Base-by-base conservation (phyloP, 2,797 vertebrate genomes). In the Poeciliopsis paucimaculata region DNA sequence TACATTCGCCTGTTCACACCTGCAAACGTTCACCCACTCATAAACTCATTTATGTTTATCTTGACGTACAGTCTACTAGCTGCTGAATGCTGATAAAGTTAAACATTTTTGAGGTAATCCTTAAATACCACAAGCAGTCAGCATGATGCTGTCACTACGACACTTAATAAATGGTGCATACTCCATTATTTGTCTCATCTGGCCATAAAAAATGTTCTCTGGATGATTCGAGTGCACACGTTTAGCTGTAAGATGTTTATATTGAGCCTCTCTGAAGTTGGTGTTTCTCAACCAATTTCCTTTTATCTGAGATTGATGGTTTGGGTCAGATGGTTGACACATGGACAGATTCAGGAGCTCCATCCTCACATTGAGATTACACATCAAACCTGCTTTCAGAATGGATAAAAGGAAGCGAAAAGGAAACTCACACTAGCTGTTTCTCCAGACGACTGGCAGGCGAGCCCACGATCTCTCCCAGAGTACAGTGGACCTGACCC, bases 391-490 rank as follows among this genome's bases (percentile, higher is more conserved):
- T 53, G 51, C 51, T 53, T 26, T 53, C 10, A 53, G 23, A 3
- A 10, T 3, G 51, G 51, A 53, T 26, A 9, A 26, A 53, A 26
- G 23, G 7, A 23, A 76, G 41, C 16, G 20, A 75, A 83, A 46
- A 23, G 20, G 55, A 57, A 31, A 88, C 97, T 97, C 93, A 99
- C 98, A 89, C 97, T 16, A 99, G 93, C 60, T 97, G 95, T 88
- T 99, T 99, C 94, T 98, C 97, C 92, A 98, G 92, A 74, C 96
- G 98, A 89, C 98, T 97, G 87, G 96, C 97, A 0, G 97, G 94
- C 4, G 98, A 98, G 86, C 98, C 98, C 77, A 99, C 97, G 0
- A 99, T 98, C 94, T 99, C 98, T 23, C 98, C 98, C 64, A 99
- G 94, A 2, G 98, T 98, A 87, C 98, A 99, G 94, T 97, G 95